A percentile compares a stretch with the other conserved stretches of the same genome.
Conservation (phyloP, 2,888 invertebrate genomes). For the Hofmannophila pseudospretella region DNA sequence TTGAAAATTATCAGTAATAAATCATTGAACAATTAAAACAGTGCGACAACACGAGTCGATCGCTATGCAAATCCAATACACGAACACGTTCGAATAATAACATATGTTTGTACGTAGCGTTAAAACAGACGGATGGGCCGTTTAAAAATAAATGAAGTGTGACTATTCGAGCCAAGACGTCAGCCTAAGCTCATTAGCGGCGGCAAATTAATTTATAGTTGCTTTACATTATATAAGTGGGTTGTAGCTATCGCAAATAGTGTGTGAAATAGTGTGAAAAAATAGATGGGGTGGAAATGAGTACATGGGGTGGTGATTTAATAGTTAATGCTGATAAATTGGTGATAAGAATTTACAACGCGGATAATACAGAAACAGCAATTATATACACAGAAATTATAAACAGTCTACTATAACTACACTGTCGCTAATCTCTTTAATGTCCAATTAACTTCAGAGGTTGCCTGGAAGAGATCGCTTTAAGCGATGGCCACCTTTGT, state of each 20-base stretch:
- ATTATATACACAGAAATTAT: too few relatives aligned
- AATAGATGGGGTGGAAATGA: slow-evolving; percentile 2
- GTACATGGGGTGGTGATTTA: not conserved
- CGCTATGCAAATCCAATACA: too few relatives aligned
- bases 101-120: not conserved
- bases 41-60: too few relatives aligned
- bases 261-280: slow-evolving; percentile 6
- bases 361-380: too few relatives aligned
- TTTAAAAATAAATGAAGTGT: slow-evolving; percentile 66
- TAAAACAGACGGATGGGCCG: slow-evolving; percentile 30
- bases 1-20: too few relatives aligned
- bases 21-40: too few relatives aligned
- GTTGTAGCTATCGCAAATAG: slow-evolving; percentile 12
- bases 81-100: not conserved
- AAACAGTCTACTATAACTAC: too few relatives aligned
- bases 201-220: slow-evolving; percentile 42
- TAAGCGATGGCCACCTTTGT: too few relatives aligned
- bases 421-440: too few relatives aligned
- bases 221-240: slow-evolving; percentile 14
- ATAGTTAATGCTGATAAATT: not conserved
- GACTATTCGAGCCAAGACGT: slow-evolving; percentile 41
- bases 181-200: slow-evolving; percentile 36
- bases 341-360: too few relatives aligned
- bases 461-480: too few relatives aligned
- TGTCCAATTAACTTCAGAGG: too few relatives aligned